These are phyloP conservation scores for Onychorhynchus coronatus DNA, from an alignment of 2,113 vertebrate species.

Conservation along the genomic window DNA sequence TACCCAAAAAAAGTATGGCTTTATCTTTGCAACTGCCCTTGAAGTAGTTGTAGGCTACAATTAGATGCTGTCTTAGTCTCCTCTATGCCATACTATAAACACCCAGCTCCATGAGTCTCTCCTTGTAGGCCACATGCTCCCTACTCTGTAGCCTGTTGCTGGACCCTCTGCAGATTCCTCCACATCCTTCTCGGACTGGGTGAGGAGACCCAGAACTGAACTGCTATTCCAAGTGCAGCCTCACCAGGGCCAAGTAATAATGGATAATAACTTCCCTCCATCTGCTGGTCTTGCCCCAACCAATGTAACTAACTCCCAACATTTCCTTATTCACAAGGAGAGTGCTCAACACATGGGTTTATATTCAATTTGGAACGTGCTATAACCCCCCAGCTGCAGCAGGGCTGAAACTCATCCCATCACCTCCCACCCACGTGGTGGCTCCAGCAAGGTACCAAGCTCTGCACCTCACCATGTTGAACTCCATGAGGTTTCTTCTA, in stretches of 20 bases:
- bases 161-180: background rate
- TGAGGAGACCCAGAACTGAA: background rate
- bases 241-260: background rate
- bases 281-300: background rate
- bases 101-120: background rate
- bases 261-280: background rate
- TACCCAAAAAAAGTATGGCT: background rate
- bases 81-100: background rate
- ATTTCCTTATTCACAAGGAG: background rate
- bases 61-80: background rate
- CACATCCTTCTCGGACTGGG: background rate
- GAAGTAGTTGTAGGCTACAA: background rate
- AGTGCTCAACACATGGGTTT: background rate
- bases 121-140: background rate
- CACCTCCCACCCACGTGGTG: background rate
- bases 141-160: background rate
- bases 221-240: background rate
- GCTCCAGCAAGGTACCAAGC: background rate
- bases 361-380: background rate
- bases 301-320: background rate
- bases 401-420: background rate
- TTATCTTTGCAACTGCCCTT: background rate
- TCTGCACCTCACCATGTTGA: accelerated
- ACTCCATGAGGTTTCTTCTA: background rate
- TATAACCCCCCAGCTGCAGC: background rate